These are phyloP conservation scores for Chascanopsetta lugubris DNA, from an alignment of 2,113 vertebrate genomes.

Conservation along the genomic window DNA sequence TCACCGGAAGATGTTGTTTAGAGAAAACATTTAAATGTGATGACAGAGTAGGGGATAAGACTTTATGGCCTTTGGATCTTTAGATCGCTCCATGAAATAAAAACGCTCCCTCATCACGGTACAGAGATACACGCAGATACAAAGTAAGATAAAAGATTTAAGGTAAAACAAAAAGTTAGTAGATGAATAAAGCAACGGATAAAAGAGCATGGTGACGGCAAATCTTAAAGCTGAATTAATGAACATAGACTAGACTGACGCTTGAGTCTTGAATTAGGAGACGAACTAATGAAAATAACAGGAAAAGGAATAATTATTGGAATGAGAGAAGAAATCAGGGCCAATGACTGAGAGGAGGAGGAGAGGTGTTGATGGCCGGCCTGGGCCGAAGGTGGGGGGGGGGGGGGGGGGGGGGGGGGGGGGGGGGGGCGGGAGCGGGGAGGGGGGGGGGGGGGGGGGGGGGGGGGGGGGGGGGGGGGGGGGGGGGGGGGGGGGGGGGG, in stretches of 20 bases:
- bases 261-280: too few species aligned
- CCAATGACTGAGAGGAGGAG: too few species aligned
- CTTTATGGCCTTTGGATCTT: too few species aligned
- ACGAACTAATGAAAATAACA: neutral
- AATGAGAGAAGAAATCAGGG: too few species aligned
- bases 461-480: neutral
- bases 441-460: neutral
- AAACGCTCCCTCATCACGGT: too few species aligned
- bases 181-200: too few species aligned
- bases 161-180: too few species aligned
- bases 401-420: neutral
- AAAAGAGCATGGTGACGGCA: neutral
- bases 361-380: neutral
- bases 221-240: neutral
- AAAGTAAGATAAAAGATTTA: neutral
- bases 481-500: neutral
- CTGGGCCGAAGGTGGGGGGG: neutral
- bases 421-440: slow-evolving; percentile 5
- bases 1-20: too few species aligned
- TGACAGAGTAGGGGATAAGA: too few species aligned
- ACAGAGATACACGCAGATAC: too few species aligned
- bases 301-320: neutral
- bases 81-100: too few species aligned
- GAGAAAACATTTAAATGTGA: too few species aligned
- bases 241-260: neutral